Evolutionary conservation across 1,140 invertebrate species (phyloP), one percentile per base, ranked within the genome.

Genomic region (Polypedilum pembai): DNA sequence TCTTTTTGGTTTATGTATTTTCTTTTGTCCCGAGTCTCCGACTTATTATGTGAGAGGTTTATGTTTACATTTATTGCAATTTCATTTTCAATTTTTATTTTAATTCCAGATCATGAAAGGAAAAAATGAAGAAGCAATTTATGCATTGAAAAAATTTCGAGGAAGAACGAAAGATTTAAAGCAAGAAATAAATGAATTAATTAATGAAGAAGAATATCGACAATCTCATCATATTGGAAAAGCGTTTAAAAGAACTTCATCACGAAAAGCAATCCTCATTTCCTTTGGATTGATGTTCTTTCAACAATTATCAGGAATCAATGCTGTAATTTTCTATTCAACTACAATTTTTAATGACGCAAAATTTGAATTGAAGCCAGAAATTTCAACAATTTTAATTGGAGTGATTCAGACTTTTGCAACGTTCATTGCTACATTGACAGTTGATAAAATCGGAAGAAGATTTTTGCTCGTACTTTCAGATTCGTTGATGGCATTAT

Each of bases 301-400:
- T 80, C 93, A 95, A 79, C 94, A 95, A 80, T 83, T 95, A 33
- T 90, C 89, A 74, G 92, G 94, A 65, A 92, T 95, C 20, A 95
- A 95, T 77, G 91, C 90, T 0, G 90, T 95, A 20, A 89, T 94
- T 75, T 94, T 94, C 80, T 94, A 94, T 77, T 85, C 90, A 0
- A 86, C 86, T 0, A 78, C 82, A 0, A 94, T 96, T 75, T 94
- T 96, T 77, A 75, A 87, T 75, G 88, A 87, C 15, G 88, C 79
- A 88, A 17, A 85, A 17, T 73, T 40, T 33, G 33, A 63, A 18
- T 45, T 94, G 1, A 79, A 86, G 63, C 79, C 88, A 0, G 84
- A 85, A 78, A 79, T 85, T 0, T 85, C 85, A 1, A 87, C 92
- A 0, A 91, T 94, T 66, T 85, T 94, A 74, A 85, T 95, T 18